Evolutionary conservation across 2,888 invertebrate species (phyloP), one percentile per base, ranked within the genome.

Genomic region (Orthonychiurus folsomi): DNA sequence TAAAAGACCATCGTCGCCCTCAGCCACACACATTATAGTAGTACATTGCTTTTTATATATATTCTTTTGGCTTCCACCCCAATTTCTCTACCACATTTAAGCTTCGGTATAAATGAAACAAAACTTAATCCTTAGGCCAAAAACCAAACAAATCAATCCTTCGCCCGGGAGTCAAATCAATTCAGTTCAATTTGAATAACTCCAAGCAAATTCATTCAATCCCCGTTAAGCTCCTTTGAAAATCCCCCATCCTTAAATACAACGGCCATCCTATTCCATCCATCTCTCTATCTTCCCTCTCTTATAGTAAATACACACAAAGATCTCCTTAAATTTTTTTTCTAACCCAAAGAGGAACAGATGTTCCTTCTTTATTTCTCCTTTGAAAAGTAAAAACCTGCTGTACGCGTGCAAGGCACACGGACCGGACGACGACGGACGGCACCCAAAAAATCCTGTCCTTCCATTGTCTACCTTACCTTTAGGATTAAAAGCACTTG

Each of bases 261-360:
- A n/a, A n/a, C n/a, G n/a, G n/a, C n/a, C 37, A 37, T 37, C 37
- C 37, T 37, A 37, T 9, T 15, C 37, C 21, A 21, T 25, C 54
- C 23, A 21, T 54, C 54, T 54, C 12, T 54, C 5, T 21, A 3
- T 21, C 23, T 54, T 24, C 23, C 54, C 25, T 24, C 37, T 37
- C 9, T 37, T 9, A 15, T 25, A 24, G 9, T 54, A 54, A 24
- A 25, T 54, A 25, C 55, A 58, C 59, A 63, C 66, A 54, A 54
- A 67, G 64, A 64, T 69, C 67, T 67, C 64, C 64, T 37, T 37
- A 37, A 15, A n/a, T n/a, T n/a, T n/a, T n/a, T n/a, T n/a, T n/a
- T n/a, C n/a, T n/a, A n/a, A n/a, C n/a, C n/a, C n/a, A n/a, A 63
- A 66, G 65, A 69, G 66, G 69, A 69, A 66, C 69, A 69, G 69